Base-by-base conservation (phyloP, 1,140 invertebrate genomes). In the Ruditapes philippinarum region DNA sequence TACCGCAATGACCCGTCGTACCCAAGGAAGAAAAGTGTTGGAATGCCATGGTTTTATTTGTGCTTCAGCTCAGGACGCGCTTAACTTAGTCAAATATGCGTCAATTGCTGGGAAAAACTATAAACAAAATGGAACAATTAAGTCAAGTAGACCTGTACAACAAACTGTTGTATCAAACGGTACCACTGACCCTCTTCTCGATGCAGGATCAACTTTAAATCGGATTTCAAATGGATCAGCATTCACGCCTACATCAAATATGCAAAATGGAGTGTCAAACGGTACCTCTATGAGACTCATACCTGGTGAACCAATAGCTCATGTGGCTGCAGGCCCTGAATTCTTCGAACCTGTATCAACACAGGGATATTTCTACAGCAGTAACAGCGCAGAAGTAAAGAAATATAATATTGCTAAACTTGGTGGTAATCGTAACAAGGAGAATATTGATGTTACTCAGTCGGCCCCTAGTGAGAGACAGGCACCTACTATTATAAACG, bases 31-130 rank as follows among this genome's bases (percentile, higher is more conserved):
- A 91, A 99, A 99, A 90, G 96, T 99, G 22, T 97, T 99, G 17
- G 99, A 99, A 96, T 99, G 99, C 96, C 99, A 99, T 96, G 98
- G 98, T 38, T 99, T 99, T 96, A 98, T 99, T 92, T 99, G 99
- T 96, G 99, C 99, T 28, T 90, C 92, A 14, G 88, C 92, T 38
- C 89, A 91, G 74, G 94, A 95, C 60, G 95, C 95, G 22, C 81
- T 95, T 83, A 93, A 94, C 36, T 89, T 96, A 45, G 95, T 96
- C 17, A 94, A 94, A 88, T 88, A 82, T 40, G 94, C 93, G 17
- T 93, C 93, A 25, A 89, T 89, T n/a, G 93, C 93, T 17, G 94
- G 94, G 70, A 89, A 91, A 60, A 89, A 89, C 73, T 85, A 65
- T 45, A 93, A 94, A 83, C 88, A 80, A 73, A 91, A 74, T 33